Conservation (phyloP, 2,888 invertebrate genomes). For the Dicycla oo region DNA sequence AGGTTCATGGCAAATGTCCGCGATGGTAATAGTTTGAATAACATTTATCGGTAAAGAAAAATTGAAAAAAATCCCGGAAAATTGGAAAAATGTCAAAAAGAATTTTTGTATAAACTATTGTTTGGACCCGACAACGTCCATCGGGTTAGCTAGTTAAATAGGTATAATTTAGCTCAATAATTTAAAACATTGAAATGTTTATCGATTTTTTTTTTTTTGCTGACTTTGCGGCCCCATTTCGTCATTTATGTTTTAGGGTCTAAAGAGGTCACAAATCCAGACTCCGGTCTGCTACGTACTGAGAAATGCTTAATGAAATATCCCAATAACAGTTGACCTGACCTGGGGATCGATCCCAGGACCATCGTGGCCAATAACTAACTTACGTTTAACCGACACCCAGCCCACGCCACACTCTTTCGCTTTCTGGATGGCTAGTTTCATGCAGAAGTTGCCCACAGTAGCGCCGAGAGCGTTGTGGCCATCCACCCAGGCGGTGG, state of each 20-base stretch:
- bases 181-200: too few species aligned
- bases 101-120: too few species aligned
- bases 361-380: neutral
- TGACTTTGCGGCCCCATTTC: neutral
- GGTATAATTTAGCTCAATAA: too few species aligned
- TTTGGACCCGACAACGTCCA: too few species aligned
- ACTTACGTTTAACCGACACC: constrained; percentile 93
- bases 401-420: constrained; percentile 94
- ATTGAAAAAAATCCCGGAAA: too few species aligned
- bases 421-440: constrained; percentile 95
- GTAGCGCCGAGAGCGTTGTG: constrained; percentile 94
- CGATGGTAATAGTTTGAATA: too few species aligned
- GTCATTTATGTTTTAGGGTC: neutral
- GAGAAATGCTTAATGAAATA: neutral
- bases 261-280: neutral
- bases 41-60: too few species aligned
- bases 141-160: too few species aligned
- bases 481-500: constrained; percentile 95
- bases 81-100: too few species aligned
- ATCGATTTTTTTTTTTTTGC: too few species aligned
- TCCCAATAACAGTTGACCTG: neutral
- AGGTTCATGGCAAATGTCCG: too few species aligned
- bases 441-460: constrained; percentile 94
- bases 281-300: neutral
- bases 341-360: too few species aligned